A percentile compares a stretch with the other conserved stretches of the same genome.
These are phyloP conservation scores for Zenarchopterus dispar DNA, from an alignment of 2,797 vertebrate species.

Conservation along the genomic window DNA sequence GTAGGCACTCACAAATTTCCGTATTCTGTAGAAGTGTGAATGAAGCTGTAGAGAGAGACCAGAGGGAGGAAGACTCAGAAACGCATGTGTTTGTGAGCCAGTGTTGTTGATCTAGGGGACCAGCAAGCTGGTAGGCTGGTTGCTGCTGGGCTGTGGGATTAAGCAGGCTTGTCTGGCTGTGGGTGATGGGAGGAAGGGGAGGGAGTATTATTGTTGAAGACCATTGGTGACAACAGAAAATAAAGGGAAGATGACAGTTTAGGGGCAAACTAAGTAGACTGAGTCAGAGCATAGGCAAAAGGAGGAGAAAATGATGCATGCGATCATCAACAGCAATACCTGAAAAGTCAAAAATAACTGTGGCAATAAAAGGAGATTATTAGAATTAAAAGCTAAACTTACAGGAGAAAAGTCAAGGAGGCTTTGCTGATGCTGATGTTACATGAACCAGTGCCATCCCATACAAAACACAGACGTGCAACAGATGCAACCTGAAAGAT, in stretches of 20 bases:
- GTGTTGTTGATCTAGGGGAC: constrained; percentile 75
- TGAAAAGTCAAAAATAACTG: not conserved
- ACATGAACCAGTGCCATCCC: constrained; percentile 35
- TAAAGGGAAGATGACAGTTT: constrained; percentile 42
- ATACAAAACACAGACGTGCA: constrained; percentile 69
- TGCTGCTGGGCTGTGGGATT: constrained; percentile 80
- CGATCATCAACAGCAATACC: constrained; percentile 10
- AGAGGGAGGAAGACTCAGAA: constrained; percentile 17
- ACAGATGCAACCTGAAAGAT: constrained; percentile 80
- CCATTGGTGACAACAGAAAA: constrained; percentile 55
- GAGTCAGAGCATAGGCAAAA: constrained; percentile 19
- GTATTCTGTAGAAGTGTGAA: constrained; percentile 14
- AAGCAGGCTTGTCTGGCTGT: constrained; percentile 81
- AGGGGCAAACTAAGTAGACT: constrained; percentile 35
- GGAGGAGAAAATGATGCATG: constrained; percentile 9
- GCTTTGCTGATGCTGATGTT: constrained; percentile 13
- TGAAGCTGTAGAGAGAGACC: constrained; percentile 47
- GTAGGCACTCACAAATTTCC: too few relatives aligned
- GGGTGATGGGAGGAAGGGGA: constrained; percentile 71
- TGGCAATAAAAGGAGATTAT: too few relatives aligned
- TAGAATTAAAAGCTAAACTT: not conserved
- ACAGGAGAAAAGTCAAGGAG: constrained; percentile 1
- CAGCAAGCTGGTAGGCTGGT: constrained; percentile 75
- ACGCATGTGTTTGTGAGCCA: constrained; percentile 40
- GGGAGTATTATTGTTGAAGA: constrained; percentile 74